phyloP scores from a whole-genome alignment of 2,797 vertebrate genomes.

The Alcedo atthis region DNA sequence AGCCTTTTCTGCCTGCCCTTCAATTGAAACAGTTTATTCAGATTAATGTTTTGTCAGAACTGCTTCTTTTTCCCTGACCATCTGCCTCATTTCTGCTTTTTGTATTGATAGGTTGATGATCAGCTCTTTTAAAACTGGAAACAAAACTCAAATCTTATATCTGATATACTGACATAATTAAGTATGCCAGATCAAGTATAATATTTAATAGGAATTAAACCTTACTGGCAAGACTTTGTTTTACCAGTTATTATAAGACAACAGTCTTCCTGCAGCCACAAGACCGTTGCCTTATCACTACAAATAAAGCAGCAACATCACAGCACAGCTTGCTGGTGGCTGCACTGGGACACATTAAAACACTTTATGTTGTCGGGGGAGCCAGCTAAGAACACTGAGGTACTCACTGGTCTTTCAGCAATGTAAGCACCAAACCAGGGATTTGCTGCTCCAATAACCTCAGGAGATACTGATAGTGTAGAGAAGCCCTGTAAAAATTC shows the following conservation, averaged over 20 bases:
- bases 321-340: background rate
- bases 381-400: background rate
- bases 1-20: background rate
- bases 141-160: background rate
- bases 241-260: background rate
- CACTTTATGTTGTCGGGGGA: background rate
- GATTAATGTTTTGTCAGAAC: background rate
- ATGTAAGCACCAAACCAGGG: background rate
- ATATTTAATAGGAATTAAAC: background rate
- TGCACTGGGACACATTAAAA: background rate
- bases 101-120: background rate
- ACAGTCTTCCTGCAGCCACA: background rate
- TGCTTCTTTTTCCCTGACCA: background rate
- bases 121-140: background rate
- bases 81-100: background rate
- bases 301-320: background rate
- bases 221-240: background rate
- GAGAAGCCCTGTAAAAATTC: constrained; percentile 32
- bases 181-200: background rate
- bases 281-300: background rate
- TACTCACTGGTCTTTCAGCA: background rate
- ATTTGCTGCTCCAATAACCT: background rate
- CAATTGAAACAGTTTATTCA: background rate
- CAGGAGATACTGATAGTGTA: background rate
- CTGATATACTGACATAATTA: background rate